These are phyloP conservation scores for Apogon talboti DNA, from an alignment of 2,797 vertebrate genomes.

Conservation along the genomic window DNA sequence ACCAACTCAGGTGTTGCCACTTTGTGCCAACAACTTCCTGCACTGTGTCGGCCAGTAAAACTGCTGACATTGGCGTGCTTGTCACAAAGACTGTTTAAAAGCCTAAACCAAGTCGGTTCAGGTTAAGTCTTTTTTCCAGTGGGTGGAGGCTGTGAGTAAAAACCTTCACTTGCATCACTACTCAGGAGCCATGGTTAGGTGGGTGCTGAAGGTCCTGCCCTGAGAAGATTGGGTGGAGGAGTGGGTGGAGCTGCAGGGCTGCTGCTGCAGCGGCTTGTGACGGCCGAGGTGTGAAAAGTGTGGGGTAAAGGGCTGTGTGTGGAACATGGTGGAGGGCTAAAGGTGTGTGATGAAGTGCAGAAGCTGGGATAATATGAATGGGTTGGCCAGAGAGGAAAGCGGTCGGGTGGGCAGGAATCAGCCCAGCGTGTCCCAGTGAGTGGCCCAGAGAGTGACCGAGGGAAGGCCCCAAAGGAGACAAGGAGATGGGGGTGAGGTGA, in stretches of 20 bases:
- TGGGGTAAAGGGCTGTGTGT: conserved; percentile 93
- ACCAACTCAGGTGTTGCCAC: conserved; percentile 50
- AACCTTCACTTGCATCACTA: conserved; percentile 28
- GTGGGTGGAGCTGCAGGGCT: conserved; percentile 94
- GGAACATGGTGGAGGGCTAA: conserved; percentile 95
- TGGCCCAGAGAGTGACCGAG: conserved; percentile 94
- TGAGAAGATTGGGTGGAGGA: conserved; percentile 99
- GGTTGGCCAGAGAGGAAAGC: conserved; percentile 97
- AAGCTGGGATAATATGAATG: conserved; percentile 98
- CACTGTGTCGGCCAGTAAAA: conserved; percentile 34
- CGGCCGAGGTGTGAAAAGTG: conserved; percentile 90
- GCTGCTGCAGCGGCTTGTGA: conserved; percentile 91
- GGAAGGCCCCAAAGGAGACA: conserved; percentile 91
- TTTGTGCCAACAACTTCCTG: conserved; percentile 58
- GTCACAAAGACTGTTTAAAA: conserved; percentile 44
- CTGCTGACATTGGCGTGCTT: conserved; percentile 17
- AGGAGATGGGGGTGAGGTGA: conserved; percentile 93
- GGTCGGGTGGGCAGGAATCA: conserved; percentile 94
- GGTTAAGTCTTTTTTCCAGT: conserved; percentile 38
- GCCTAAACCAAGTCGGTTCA: conserved; percentile 12
- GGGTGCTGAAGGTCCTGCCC: conserved; percentile 99
- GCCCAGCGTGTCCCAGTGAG: conserved; percentile 90
- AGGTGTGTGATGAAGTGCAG: conserved; percentile 94
- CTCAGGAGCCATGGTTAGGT: conserved; percentile 96
- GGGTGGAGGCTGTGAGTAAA: conserved; percentile 31